phyloP scores from a whole-genome alignment of 2,888 invertebrate genomes.

The Pinctada fucata region DNA sequence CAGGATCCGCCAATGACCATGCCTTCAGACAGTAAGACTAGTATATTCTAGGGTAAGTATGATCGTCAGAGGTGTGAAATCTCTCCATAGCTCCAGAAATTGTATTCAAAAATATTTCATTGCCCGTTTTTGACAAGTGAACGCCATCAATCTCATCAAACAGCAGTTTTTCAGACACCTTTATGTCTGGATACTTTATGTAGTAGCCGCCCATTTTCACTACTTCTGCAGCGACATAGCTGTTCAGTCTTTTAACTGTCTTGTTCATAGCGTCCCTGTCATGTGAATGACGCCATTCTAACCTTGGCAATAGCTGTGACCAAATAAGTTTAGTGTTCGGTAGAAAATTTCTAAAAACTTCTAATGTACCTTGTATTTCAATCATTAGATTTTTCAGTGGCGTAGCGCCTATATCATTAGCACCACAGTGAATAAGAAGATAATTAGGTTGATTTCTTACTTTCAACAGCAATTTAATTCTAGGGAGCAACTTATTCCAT shows the following conservation, averaged over 20 bases:
- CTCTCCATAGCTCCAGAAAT: background rate
- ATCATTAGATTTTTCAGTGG: background rate
- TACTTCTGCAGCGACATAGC: slow-evolving; percentile 9
- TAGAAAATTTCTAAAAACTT: background rate
- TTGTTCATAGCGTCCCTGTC: slow-evolving; percentile 14
- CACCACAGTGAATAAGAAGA: slow-evolving; percentile 18
- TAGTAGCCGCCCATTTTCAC: slow-evolving; percentile 8
- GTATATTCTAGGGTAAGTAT: too few relatives aligned
- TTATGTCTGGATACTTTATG: slow-evolving; percentile 5
- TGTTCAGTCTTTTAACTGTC: background rate
- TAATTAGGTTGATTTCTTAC: background rate
- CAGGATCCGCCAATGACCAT: too few relatives aligned
- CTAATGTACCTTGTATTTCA: background rate
- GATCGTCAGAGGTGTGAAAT: too few relatives aligned
- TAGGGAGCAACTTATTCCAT: background rate
- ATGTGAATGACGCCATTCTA: slow-evolving; percentile 1
- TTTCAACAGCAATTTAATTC: background rate
- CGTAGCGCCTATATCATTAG: slow-evolving; percentile 20
- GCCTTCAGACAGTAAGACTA: too few relatives aligned
- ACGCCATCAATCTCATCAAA: background rate
- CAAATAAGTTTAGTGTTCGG: slow-evolving; percentile 1
- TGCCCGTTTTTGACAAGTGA: background rate
- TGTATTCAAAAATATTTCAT: background rate
- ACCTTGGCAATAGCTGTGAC: slow-evolving; percentile 17
- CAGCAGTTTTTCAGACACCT: background rate